A percentile compares a stretch with the other conserved stretches of the same genome.
Evolutionary conservation across 2,113 vertebrate genomes (phyloP).

Genomic region (Lasiurus borealis): DNA sequence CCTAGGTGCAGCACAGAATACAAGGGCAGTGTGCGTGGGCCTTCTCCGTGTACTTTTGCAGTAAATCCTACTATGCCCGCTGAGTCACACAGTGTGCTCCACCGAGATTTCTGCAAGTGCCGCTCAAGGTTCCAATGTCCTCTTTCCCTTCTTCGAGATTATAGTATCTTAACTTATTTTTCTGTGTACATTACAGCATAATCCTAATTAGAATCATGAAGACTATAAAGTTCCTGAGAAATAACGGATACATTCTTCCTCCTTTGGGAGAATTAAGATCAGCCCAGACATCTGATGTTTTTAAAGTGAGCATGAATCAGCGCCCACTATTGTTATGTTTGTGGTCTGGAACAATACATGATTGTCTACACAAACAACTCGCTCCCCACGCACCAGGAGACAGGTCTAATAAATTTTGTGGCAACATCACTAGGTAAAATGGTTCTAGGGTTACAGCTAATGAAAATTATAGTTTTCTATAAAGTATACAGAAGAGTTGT

Average conservation of each 20-base stretch:
- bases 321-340: neutral
- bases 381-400: neutral
- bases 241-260: neutral
- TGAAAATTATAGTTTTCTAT: neutral
- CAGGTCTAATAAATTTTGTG: neutral
- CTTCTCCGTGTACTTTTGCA: neutral
- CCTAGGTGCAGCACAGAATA: fast-evolving
- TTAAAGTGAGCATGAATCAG: neutral
- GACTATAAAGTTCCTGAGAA: conserved; percentile 31
- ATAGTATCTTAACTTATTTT: neutral
- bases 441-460: neutral
- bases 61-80: neutral
- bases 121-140: neutral
- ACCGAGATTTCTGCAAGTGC: neutral
- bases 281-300: neutral
- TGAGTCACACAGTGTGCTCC: neutral
- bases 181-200: neutral
- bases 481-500: neutral
- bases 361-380: neutral
- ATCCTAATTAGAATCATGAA: neutral
- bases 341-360: neutral
- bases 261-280: conserved; percentile 29
- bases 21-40: neutral
- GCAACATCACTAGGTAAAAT: neutral
- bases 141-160: neutral